Conservation (phyloP, 2,113 vertebrate genomes). For the Toxostoma redivivum region DNA sequence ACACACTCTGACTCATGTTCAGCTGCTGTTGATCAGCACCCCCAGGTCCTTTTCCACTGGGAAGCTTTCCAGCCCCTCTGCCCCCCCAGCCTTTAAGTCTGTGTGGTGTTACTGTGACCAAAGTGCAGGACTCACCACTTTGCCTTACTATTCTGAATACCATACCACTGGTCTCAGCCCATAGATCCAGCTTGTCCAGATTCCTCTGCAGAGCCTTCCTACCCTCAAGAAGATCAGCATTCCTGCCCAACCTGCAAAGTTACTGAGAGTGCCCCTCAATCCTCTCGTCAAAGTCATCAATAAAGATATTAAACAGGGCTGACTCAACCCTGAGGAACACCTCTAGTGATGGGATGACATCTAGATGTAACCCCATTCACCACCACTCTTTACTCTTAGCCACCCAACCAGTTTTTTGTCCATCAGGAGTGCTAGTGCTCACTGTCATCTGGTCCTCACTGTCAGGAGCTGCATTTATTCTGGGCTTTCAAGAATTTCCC, state of each 20-base stretch:
- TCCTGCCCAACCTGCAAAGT: background rate
- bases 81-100: background rate
- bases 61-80: background rate
- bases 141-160: too few relatives aligned
- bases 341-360: background rate
- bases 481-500: background rate
- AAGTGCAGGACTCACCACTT: background rate
- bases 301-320: background rate
- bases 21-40: background rate
- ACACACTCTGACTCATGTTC: background rate
- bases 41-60: background rate
- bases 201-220: background rate
- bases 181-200: background rate
- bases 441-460: background rate
- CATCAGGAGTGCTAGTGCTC: background rate
- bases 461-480: background rate
- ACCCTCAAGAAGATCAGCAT: too few relatives aligned
- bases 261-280: background rate
- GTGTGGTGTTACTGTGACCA: background rate
- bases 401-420: background rate
- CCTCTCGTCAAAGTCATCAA: background rate
- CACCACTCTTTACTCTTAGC: background rate
- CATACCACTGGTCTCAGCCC: accelerated
- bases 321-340: accelerated
- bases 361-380: background rate